Conservation (phyloP, 2,888 invertebrate species). For the Hypolimnas misippus region DNA sequence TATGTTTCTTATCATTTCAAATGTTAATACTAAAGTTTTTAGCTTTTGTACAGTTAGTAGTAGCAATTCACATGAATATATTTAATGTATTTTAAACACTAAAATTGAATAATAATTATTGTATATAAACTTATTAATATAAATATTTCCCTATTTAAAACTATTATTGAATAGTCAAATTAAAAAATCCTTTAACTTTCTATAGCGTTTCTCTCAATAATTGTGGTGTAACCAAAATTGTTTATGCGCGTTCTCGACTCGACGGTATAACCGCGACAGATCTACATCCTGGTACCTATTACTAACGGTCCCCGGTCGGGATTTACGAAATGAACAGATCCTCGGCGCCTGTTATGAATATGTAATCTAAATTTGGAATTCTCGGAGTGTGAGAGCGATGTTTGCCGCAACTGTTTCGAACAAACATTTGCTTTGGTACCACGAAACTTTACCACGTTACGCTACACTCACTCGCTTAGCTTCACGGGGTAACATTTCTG, state of each 20-base stretch:
- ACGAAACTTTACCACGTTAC: slow-evolving; percentile 46
- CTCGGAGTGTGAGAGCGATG: slow-evolving; percentile 77
- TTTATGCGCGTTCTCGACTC: slow-evolving; percentile 15
- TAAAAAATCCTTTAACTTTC: no score
- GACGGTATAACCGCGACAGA: slow-evolving; percentile 19
- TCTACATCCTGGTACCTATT: slow-evolving; percentile 51
- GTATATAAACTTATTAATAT: no score
- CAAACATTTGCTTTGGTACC: slow-evolving; percentile 67
- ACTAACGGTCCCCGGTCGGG: slow-evolving; percentile 65
- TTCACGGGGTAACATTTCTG: slow-evolving; percentile 59
- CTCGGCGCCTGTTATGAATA: slow-evolving; percentile 80
- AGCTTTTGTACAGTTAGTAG: no score
- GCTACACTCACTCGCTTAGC: slow-evolving; percentile 42
- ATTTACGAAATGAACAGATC: slow-evolving; percentile 74
- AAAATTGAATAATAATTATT: no score
- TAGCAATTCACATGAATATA: no score
- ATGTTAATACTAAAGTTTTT: no score
- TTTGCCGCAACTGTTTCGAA: slow-evolving; percentile 74
- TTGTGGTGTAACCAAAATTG: background rate
- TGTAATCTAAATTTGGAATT: slow-evolving; percentile 82
- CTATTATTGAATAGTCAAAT: no score
- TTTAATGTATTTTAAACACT: no score
- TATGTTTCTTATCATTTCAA: no score
- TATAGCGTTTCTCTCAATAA: background rate
- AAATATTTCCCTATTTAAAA: no score